Conservation (phyloP, 2,888 invertebrate species). For the Dasysyrphus albostriatus region DNA sequence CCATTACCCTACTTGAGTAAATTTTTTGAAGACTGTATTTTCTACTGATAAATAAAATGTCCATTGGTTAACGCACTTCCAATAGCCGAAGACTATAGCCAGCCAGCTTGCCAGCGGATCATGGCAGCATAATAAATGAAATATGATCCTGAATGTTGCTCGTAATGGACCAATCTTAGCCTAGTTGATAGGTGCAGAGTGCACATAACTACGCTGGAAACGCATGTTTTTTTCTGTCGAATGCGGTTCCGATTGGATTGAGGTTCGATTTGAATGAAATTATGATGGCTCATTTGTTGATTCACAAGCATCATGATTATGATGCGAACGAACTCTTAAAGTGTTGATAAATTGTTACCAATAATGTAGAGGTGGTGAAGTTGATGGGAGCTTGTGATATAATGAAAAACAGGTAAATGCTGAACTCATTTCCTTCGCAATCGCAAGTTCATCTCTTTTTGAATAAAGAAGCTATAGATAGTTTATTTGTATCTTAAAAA, state of each 20-base stretch:
- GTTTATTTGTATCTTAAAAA: background rate
- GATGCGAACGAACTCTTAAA: constrained; percentile 35
- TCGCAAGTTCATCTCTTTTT: background rate
- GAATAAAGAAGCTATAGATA: background rate
- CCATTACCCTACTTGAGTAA: constrained; percentile 16
- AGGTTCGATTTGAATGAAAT: constrained; percentile 63
- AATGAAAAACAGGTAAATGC: background rate
- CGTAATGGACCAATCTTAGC: constrained; percentile 61
- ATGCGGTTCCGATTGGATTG: constrained; percentile 56
- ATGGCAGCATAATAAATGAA: constrained; percentile 57
- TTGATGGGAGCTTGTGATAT: background rate
- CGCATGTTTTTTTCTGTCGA: constrained; percentile 51
- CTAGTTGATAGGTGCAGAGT: constrained; percentile 23
- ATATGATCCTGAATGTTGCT: constrained; percentile 62
- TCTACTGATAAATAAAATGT: constrained; percentile 44
- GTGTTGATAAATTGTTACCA: constrained; percentile 48
- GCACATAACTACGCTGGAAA: constrained; percentile 47
- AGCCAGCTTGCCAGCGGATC: background rate
- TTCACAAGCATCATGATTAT: constrained; percentile 53
- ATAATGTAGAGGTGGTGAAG: background rate
- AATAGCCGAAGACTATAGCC: background rate
- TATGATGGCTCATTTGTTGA: constrained; percentile 65
- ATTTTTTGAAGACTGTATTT: background rate
- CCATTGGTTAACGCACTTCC: constrained; percentile 36
- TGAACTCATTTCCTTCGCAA: background rate